Evolutionary conservation across 2,888 invertebrate species (phyloP), one percentile per base, ranked within the genome.

Genomic region (Cheilosia impressa): DNA sequence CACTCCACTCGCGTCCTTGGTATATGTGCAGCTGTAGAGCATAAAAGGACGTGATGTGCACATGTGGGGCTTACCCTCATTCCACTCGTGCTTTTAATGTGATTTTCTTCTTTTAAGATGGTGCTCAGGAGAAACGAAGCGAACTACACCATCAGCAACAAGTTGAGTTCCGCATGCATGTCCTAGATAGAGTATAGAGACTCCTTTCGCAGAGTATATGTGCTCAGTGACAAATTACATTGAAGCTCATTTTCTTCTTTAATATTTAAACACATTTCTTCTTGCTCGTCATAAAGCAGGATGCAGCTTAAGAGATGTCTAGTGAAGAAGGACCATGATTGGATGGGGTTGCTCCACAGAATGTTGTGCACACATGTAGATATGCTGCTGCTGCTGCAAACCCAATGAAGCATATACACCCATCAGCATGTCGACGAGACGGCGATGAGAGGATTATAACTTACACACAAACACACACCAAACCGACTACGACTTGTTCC

Each of bases 181-280:
- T 65, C 41, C 79, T 69, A 83, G 68, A 75, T 84, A 62, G 34
- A 47, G 9, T 4, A 22, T 13, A n/a, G 22, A 52, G 41, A 17
- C 34, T 38, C 41, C 38, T n/a, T 22, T 22, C 31, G 22, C 58
- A 43, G n/a, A 22, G 65, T 13, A 71, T 85, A 71, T 85, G 66
- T 85, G 66, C 63, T 80, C 76, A 81, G 81, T 77, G 85, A 85
- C 76, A 85, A 81, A 85, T 85, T 81, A 76, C 77, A 81, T 85
- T 85, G 53, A 66, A 85, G 71, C 76, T 81, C 72, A 72, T 81
- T 80, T 81, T 81, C 68, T 60, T 76, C 66, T 85, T 81, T 68
- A 81, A 81, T 81, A 81, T 85, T 85, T 62, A 85, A 85, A 55
- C 41, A 69, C 75, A 72, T 72, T 71, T 75, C 53, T 72, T 45